phyloP scores from a whole-genome alignment of 30 jellyfish, hydroid and myxozoan genomes.

The Rhopilema esculentum region DNA sequence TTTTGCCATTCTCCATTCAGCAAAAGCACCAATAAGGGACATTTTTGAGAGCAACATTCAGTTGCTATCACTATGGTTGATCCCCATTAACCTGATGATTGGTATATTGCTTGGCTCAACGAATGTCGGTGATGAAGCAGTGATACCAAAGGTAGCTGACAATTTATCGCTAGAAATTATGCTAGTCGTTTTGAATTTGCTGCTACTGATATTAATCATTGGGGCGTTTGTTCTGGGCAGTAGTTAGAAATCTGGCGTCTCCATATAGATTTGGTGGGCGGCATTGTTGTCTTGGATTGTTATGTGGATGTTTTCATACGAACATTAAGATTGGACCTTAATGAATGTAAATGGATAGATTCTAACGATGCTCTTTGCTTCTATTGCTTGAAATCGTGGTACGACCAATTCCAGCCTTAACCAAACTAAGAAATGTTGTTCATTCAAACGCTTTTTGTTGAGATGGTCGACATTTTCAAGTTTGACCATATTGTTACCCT shows the following conservation, averaged over 20 bases:
- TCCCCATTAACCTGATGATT: background rate
- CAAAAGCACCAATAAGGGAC: background rate
- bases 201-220: background rate
- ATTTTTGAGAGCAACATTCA: background rate
- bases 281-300: no score
- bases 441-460: no score
- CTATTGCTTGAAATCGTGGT: no score
- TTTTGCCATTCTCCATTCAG: background rate
- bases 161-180: background rate
- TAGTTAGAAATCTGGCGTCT: background rate
- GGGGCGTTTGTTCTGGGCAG: background rate
- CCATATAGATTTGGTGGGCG: no score
- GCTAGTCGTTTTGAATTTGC: background rate
- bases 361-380: no score
- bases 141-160: background rate
- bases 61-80: background rate
- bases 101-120: background rate
- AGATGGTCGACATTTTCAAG: no score
- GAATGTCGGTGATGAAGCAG: background rate
- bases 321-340: no score
- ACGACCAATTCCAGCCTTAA: no score
- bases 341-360: no score
- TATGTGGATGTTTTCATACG: no score
- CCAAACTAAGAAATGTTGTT: no score
- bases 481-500: no score